Evolutionary conservation across 1,140 invertebrate species (phyloP).

Genomic region (Pantala flavescens): DNA sequence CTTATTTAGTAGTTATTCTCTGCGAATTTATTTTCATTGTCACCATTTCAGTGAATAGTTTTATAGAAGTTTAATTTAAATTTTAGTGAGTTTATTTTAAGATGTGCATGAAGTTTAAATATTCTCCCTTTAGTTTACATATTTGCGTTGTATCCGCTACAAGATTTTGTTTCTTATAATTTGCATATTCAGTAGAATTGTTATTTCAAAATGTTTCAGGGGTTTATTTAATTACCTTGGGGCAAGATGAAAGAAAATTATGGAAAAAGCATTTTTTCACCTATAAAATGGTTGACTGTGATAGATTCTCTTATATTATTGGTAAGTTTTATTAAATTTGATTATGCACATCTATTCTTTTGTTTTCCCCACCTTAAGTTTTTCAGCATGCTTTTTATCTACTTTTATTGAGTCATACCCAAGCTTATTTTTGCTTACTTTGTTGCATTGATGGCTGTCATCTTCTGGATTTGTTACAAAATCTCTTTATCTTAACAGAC

Average conservation of each 20-base stretch:
- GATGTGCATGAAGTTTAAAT: background rate
- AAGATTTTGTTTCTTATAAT: background rate
- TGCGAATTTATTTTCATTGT: too few species aligned
- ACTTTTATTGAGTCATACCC: constrained; percentile 4
- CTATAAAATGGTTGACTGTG: constrained; percentile 6
- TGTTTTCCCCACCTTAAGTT: constrained; percentile 1
- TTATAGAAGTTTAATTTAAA: background rate
- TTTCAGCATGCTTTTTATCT: background rate
- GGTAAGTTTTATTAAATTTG: background rate
- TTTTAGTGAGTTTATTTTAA: background rate
- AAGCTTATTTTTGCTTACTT: constrained; percentile 14
- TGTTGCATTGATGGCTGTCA: background rate
- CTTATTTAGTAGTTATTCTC: too few species aligned
- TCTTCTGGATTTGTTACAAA: background rate
- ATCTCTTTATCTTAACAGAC: constrained; percentile 17
- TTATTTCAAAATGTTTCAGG: constrained; percentile 1
- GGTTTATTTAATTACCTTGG: constrained; percentile 4
- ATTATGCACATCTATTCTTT: constrained; percentile 1
- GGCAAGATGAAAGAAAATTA: constrained; percentile 1
- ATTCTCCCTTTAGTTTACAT: background rate
- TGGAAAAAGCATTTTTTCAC: background rate
- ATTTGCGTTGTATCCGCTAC: background rate
- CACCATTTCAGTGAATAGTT: too few species aligned
- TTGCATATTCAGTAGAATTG: background rate
- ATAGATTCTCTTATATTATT: constrained; percentile 4